Base-by-base conservation (phyloP, 2,113 vertebrate genomes). In the Eublepharis macularius region DNA sequence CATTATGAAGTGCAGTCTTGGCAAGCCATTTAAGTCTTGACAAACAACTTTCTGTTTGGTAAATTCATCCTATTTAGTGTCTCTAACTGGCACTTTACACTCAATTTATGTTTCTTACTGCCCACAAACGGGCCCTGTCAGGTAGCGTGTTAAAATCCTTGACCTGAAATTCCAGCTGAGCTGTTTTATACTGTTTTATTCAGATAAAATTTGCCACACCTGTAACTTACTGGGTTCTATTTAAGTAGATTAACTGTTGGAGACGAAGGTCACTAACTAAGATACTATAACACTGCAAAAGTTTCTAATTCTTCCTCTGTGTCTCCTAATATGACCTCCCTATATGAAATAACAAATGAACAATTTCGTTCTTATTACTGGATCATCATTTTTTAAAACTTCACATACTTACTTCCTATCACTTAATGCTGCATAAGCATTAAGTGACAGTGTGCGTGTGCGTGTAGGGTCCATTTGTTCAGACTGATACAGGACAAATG, bases 91-190 rank as follows among this genome's bases (percentile, higher is more conserved):
- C 39, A 72, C 49, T 57, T 85, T 60, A 66, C 32, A 26, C 83
- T 83, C 41, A 57, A 45, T 78, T 57, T 85, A 78, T 60, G 76
- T 79, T 77, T 60, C 66, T 9, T 57, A 24, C 24, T 45, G 45
- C 65, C 76, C 49, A 70, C 70, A 85, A 84, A 69, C 16, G 7
- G 29, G 26, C 10, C 65, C 49, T 60, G 51, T 24, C 49, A 72
- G 49, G 13, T 54, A 79, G 66, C 72, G n/a, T 49, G 60, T 78
- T 76, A 79, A 85, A 70, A 85, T 36, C 76, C 36, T 79, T 85
- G 66, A 79, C 66, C 76, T 47, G 41, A 72, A 79, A 78, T 78
- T 57, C 47, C 65, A 57, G 9, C 75, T n/a, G 75, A 19, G 49
- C 32, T 70, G 36, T 54, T 49, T 70, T 54, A 54, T 51, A 47